Evolutionary conservation across 2,797 vertebrate species (phyloP), one percentile per base, ranked within the genome.

Genomic region (Ctenochaetus hawaiiensis): DNA sequence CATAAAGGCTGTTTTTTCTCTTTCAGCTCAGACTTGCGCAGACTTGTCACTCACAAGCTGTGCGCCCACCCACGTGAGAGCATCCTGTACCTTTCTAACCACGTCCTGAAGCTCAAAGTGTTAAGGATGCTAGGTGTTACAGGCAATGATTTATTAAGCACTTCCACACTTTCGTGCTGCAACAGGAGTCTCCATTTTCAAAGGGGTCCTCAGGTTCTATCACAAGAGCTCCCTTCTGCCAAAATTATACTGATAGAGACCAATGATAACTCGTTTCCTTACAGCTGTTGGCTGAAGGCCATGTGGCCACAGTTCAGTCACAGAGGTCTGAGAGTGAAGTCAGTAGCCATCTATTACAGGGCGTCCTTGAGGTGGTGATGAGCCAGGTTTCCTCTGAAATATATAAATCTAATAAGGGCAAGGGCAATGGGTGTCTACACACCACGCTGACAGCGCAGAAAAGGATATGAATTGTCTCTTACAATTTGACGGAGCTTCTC

Each of bases 401-500:
- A 62, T 16, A 68, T 77, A 70, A 78, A 74, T 88, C 56, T 26
- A 77, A 87, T 82, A 79, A 77, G 75, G 73, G 63, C 39, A 68
- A 69, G 57, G 77, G 41, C 65, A 72, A 81, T 20, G 65, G 77
- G 60, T 0, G 43, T 53, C 78, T 71, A 60, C 54, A 72, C 72
- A 43, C 77, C 22, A 6, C 20, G 20, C 59, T 57, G 74, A 80
- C 67, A 67, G 61, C 48, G 37, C 45, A 53, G 56, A 37, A 37
- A 68, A 83, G 75, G 84, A 67, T 72, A 76, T 68, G 66, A 60
- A 69, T 72, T 16, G 72, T 67, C 80, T 80, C 89, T 91, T 92
- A 92, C 89, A 92, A 90, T 91, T 91, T 88, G 67, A 85, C 82
- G 75, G 90, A 89, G 83, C 75, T 80, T 84, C 76, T 88, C 56